These are phyloP conservation scores for Microctenopoma steveboyesi DNA, from an alignment of 2,797 vertebrate species.

Conservation along the genomic window DNA sequence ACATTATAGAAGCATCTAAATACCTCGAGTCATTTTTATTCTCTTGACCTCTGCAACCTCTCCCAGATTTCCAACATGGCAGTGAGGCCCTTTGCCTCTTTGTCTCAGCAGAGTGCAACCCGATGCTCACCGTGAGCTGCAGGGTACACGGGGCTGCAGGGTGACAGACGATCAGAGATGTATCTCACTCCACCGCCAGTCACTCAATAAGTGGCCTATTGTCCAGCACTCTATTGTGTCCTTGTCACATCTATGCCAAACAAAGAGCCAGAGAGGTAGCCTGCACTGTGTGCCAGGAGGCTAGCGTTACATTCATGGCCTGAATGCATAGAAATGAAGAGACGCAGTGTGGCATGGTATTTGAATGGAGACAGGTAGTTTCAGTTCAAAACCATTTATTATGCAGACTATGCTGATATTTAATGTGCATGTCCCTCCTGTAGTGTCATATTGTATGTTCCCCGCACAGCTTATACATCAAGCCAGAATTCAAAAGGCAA, in stretches of 20 bases:
- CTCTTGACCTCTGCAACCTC: constrained; percentile 53
- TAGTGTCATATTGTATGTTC: constrained; percentile 5
- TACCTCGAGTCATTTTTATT: constrained; percentile 5
- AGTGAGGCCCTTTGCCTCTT: constrained; percentile 21
- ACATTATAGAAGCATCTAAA: not conserved
- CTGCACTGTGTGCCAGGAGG: constrained; percentile 59
- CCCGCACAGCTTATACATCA: not conserved
- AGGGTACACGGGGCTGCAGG: constrained; percentile 53
- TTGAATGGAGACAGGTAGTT: constrained; percentile 40
- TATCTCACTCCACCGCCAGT: constrained; percentile 70
- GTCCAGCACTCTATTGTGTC: constrained; percentile 69
- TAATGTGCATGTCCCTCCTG: not conserved
- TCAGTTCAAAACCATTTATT: constrained; percentile 20
- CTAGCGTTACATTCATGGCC: constrained; percentile 67
- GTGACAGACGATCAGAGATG: constrained; percentile 70
- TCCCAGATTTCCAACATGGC: constrained; percentile 64
- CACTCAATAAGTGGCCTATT: constrained; percentile 79
- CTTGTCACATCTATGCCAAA: constrained; percentile 70
- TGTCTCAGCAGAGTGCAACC: constrained; percentile 60
- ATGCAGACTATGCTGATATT: constrained; percentile 8
- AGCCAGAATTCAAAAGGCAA: constrained; percentile 1
- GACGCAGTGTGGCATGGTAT: constrained; percentile 38
- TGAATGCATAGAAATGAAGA: constrained; percentile 65
- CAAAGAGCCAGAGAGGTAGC: constrained; percentile 69
- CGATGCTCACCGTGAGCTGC: constrained; percentile 58